phyloP scores from a whole-genome alignment of 2,113 vertebrate genomes.

The Syngnathus floridae region DNA sequence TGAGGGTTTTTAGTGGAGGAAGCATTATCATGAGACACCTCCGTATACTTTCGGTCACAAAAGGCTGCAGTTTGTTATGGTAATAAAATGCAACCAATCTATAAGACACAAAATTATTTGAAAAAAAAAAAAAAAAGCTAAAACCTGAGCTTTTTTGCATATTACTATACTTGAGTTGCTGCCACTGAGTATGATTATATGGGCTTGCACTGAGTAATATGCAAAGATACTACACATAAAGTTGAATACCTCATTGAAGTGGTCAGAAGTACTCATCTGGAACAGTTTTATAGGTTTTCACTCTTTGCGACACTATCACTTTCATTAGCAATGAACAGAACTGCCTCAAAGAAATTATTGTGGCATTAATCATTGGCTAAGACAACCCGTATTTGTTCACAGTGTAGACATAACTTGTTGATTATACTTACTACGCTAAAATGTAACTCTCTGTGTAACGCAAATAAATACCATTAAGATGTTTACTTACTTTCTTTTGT shows the following conservation, averaged over 20 bases:
- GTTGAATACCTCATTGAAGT: neutral
- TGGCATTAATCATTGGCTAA: neutral
- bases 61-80: no score
- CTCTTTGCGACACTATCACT: neutral
- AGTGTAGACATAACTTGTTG: no score
- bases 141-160: no score
- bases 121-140: no score
- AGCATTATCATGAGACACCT: no score
- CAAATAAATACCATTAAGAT: conserved; percentile 2
- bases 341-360: neutral
- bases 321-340: neutral
- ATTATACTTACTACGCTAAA: neutral
- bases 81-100: no score
- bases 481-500: conserved; percentile 23
- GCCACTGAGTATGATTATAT: no score
- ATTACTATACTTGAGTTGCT: no score
- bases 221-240: neutral
- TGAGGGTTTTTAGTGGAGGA: no score
- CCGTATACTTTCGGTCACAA: no score
- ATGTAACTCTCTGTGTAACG: neutral
- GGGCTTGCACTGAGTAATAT: no score
- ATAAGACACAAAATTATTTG: no score
- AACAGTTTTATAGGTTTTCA: neutral
- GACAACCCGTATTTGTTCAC: neutral
- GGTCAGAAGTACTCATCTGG: neutral